A percentile compares a stretch with the other conserved stretches of the same genome.
Conservation (phyloP, 2,888 invertebrate genomes). For the Ceratothoa steindachneri region DNA sequence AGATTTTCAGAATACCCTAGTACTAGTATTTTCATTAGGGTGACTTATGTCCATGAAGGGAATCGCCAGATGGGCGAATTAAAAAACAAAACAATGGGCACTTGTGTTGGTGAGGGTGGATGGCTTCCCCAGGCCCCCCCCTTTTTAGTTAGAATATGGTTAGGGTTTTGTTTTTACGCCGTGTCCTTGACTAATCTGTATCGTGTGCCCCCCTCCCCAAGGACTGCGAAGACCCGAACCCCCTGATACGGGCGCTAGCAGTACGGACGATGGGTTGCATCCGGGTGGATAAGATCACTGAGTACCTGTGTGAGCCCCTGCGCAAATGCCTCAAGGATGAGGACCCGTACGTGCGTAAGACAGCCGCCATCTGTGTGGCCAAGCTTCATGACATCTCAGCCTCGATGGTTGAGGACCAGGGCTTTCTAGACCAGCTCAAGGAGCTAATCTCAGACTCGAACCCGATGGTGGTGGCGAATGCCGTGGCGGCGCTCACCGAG, state of each 20-base stretch:
- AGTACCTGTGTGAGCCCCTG: slow-evolving; percentile 96
- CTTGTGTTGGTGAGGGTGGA: too few relatives aligned
- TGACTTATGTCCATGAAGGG: too few relatives aligned
- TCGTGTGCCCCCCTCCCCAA: too few relatives aligned
- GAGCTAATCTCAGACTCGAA: slow-evolving; percentile 97
- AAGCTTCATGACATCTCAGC: slow-evolving; percentile 94
- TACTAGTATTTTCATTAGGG: too few relatives aligned
- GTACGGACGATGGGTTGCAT: slow-evolving; percentile 99
- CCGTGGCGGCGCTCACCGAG: slow-evolving; percentile 95
- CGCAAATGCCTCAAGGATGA: slow-evolving; percentile 92
- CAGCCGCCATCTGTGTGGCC: slow-evolving; percentile 98
- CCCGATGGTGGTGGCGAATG: slow-evolving; percentile 98
- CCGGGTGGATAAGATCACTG: slow-evolving; percentile 98
- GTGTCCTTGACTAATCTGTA: too few relatives aligned
- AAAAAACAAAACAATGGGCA: too few relatives aligned
- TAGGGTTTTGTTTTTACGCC: too few relatives aligned
- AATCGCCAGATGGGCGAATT: too few relatives aligned
- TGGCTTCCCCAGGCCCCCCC: too few relatives aligned
- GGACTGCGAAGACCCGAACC: slow-evolving; percentile 99
- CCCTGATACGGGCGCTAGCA: slow-evolving; percentile 93
- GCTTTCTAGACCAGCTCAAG: slow-evolving; percentile 92
- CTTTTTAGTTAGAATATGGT: too few relatives aligned
- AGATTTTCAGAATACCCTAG: too few relatives aligned
- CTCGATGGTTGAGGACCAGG: slow-evolving; percentile 73
- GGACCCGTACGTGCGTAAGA: slow-evolving; percentile 96